Conservation (phyloP, 2,113 vertebrate species). For the Tetrao urogallus region DNA sequence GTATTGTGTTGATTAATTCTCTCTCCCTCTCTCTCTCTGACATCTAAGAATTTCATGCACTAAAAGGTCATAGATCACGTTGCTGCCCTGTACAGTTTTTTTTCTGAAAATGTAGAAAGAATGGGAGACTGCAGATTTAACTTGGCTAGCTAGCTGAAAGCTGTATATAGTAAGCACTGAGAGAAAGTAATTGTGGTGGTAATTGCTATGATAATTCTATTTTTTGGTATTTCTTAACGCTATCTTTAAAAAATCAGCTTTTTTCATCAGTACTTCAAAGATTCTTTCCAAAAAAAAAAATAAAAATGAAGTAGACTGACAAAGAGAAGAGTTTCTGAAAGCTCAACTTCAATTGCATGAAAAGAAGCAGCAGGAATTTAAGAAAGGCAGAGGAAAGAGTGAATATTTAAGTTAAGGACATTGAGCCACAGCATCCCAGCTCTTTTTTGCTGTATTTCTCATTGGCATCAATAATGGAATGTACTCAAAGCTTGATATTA, state of each 20-base stretch:
- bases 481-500: background rate
- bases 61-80: background rate
- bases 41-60: background rate
- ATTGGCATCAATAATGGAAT: background rate
- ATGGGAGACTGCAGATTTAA: background rate
- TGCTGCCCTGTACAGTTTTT: background rate
- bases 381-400: background rate
- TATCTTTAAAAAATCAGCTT: background rate
- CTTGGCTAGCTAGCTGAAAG: background rate
- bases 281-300: background rate
- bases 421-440: background rate
- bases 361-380: background rate
- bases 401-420: constrained; percentile 32
- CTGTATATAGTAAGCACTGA: background rate
- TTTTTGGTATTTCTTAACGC: background rate
- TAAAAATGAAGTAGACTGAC: background rate
- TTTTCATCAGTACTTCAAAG: background rate
- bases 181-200: background rate
- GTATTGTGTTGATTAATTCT: background rate
- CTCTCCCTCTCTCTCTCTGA: background rate
- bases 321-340: constrained; percentile 5
- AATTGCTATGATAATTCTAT: background rate
- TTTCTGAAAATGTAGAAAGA: background rate
- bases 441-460: background rate
- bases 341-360: background rate